Base-by-base conservation (phyloP, 1,140 invertebrate genomes). In the Drosophila ohnishii region DNA sequence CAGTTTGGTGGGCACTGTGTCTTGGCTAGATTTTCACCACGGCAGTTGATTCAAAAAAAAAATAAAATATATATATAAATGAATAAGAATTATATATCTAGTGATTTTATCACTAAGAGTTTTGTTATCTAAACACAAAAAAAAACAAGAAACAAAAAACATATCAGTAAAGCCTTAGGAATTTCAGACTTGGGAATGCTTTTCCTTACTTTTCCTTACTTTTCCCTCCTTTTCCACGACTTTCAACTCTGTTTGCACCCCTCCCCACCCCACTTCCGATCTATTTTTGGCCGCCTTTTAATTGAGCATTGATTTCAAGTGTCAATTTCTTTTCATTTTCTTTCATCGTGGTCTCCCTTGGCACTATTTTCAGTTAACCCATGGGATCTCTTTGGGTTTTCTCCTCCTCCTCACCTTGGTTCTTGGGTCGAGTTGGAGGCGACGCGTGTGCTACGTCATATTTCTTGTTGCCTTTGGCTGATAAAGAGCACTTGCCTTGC, bases 251-350 rank as follows among this genome's bases (percentile, higher is more conserved):
- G 45, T n/a, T 47, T 28, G 44, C 44, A 50, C 25, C 22, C 25
- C 13, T 4, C 19, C 28, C 19, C 22, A 5, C 13, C 6, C 19
- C 28, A 42, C 45, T 42, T 66, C 47, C 19, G 61, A 55, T 44
- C 22, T 64, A 39, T 58, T 69, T 69, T 42, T 44, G 32, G 32
- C 22, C 9, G 16, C 47, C 58, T 59, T 66, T 51, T 39, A 72
- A 66, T 80, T 66, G 48, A 35, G 28, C 71, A 80, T 80, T 74
- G 73, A 74, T 77, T 85, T 85, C 67, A 73, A 80, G 80, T 77
- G 67, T 78, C 59, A 77, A 57, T 75, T 72, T 34, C 28, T 28
- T 39, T 70, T 19, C 14, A 34, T 55, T 69, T 69, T 19, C 35
- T 57, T 45, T 74, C 55, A 59, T 40, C 37, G 64, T 9, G 3